Conservation (phyloP, 2,797 vertebrate species). For the Hyperoplus lanceolatus region DNA sequence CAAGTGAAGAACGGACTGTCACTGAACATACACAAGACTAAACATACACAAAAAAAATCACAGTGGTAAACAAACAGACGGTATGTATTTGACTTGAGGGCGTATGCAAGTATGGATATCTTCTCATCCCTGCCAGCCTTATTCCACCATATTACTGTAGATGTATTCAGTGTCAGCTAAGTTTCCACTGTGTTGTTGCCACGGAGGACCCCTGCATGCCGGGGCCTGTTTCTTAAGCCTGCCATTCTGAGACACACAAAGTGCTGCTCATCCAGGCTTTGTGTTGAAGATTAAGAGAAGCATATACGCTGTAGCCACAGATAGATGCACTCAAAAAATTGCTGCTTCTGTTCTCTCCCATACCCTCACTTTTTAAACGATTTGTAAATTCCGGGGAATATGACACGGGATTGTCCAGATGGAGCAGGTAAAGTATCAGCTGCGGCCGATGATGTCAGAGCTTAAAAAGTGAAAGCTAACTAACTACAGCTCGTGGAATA, state of each 20-base stretch:
- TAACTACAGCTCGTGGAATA: constrained; percentile 23
- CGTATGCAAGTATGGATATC: constrained; percentile 14
- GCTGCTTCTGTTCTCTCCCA: constrained; percentile 68
- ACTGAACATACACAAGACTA: constrained; percentile 6
- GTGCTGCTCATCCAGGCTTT: constrained; percentile 85
- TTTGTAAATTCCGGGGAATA: constrained; percentile 48
- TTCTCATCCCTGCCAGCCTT: constrained; percentile 57
- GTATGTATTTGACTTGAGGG: constrained; percentile 38
- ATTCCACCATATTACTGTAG: constrained; percentile 67
- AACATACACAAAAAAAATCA: constrained; percentile 9
- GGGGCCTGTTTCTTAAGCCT: constrained; percentile 79
- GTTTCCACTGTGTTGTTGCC: constrained; percentile 76
- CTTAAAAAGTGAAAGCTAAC: constrained; percentile 41
- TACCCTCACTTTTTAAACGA: constrained; percentile 27
- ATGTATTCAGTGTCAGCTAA: constrained; percentile 76
- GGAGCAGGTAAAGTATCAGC: constrained; percentile 32
- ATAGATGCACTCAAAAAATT: constrained; percentile 71
- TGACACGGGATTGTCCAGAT: constrained; percentile 37
- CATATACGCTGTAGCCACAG: constrained; percentile 80
- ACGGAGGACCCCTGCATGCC: constrained; percentile 71
- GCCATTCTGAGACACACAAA: constrained; percentile 81
- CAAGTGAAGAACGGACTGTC: constrained; percentile 2
- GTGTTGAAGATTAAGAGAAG: constrained; percentile 82
- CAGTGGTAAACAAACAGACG: constrained; percentile 4
- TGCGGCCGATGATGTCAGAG: constrained; percentile 26